Percentiles rank a stretch among this genome's conserved stretches.
Evolutionary conservation across 2,888 invertebrate genomes (phyloP).

Genomic region (Mesoligia furuncula): DNA sequence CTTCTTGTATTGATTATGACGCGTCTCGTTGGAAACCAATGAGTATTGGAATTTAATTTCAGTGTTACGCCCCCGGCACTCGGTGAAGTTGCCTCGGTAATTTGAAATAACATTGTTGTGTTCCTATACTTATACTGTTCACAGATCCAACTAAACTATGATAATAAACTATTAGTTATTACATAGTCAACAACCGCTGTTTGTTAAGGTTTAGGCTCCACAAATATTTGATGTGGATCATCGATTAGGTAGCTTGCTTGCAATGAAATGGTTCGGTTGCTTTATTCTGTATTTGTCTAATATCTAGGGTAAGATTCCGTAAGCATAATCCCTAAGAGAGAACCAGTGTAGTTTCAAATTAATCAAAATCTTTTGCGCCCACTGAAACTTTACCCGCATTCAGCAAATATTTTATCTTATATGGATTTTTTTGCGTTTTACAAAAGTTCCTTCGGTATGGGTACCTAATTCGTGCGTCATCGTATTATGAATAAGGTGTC

Average conservation of each 20-base stretch:
- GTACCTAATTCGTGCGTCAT: neutral
- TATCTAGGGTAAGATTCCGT: neutral
- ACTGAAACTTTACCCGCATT: neutral
- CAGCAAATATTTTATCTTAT: neutral
- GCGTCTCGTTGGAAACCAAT: constrained; percentile 68
- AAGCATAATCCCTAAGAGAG: neutral
- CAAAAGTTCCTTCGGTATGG: neutral
- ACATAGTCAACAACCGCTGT: constrained; percentile 47
- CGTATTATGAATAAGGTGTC: neutral
- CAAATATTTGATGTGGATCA: constrained; percentile 40
- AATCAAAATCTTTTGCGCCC: too few relatives aligned
- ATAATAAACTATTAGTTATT: constrained; percentile 53
- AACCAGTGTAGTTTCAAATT: neutral
- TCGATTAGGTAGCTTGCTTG: constrained; percentile 15
- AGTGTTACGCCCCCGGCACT: constrained; percentile 56
- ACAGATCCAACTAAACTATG: constrained; percentile 49
- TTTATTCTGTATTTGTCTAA: constrained; percentile 3
- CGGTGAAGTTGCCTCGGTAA: constrained; percentile 58
- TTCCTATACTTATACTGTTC: constrained; percentile 22
- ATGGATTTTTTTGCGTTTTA: neutral
- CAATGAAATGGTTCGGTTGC: constrained; percentile 9
- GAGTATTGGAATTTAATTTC: constrained; percentile 73
- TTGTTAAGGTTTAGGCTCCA: constrained; percentile 35
- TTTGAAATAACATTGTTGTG: constrained; percentile 67
- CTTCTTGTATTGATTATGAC: constrained; percentile 71